phyloP scores from a whole-genome alignment of 1,140 invertebrate species.

The Dryas iulia region DNA sequence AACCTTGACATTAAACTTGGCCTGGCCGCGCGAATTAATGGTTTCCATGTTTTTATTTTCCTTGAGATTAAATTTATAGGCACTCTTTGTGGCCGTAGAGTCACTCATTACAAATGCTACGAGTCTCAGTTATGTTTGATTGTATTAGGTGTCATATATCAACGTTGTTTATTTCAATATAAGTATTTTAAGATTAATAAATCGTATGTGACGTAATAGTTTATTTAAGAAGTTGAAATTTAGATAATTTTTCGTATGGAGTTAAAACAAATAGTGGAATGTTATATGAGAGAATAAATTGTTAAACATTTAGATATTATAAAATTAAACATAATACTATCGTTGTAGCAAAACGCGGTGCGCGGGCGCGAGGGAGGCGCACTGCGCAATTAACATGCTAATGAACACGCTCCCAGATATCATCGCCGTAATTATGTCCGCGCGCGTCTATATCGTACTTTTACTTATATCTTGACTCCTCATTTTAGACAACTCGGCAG shows the following conservation, averaged over 20 bases:
- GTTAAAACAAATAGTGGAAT: neutral
- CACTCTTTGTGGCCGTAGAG: constrained; percentile 61
- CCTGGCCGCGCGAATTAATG: constrained; percentile 78
- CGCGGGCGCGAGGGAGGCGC: constrained; percentile 45
- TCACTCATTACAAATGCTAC: constrained; percentile 75
- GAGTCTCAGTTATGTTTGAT: constrained; percentile 67
- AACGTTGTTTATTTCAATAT: constrained; percentile 63
- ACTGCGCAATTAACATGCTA: constrained; percentile 76
- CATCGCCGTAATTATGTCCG: constrained; percentile 75
- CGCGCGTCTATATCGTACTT: constrained; percentile 64
- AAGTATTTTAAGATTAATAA: constrained; percentile 59
- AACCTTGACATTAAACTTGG: constrained; percentile 80
- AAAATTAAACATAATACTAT: constrained; percentile 7
- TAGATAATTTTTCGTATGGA: constrained; percentile 3
- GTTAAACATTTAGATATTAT: neutral
- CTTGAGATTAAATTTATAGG: constrained; percentile 80
- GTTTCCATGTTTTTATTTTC: constrained; percentile 80
- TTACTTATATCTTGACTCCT: constrained; percentile 58
- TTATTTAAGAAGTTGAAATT: constrained; percentile 21
- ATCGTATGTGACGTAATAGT: constrained; percentile 24
- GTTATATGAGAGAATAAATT: neutral
- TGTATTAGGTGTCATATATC: constrained; percentile 76
- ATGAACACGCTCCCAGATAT: constrained; percentile 71
- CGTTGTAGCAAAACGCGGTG: constrained; percentile 11
- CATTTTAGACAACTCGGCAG: constrained; percentile 48